A percentile compares a stretch with the other conserved stretches of the same genome.
Evolutionary conservation across 2,113 vertebrate species (phyloP).

Genomic region (Toxotes jaculatrix): DNA sequence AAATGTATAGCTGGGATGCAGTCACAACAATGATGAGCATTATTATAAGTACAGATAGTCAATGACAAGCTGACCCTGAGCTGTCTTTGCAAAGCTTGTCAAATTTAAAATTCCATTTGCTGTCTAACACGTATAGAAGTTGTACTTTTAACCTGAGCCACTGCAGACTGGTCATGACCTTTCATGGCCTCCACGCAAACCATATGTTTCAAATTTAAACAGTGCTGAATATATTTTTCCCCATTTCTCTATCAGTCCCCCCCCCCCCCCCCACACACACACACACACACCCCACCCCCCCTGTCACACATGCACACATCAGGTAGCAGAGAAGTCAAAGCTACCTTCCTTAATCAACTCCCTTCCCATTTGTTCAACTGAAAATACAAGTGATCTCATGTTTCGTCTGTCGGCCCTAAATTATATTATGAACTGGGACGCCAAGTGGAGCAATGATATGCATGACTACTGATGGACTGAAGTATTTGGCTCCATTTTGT

Average conservation of each 20-base stretch:
- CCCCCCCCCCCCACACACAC: conserved; percentile 9
- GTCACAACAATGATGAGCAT: background rate
- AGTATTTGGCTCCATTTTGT: conserved; percentile 61
- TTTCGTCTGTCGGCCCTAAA: conserved; percentile 50
- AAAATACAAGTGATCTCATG: conserved; percentile 76
- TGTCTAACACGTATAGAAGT: background rate
- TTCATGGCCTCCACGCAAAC: conserved; percentile 25
- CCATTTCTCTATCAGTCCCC: conserved; percentile 43
- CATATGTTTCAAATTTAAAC: conserved; percentile 72
- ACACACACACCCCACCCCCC: no score
- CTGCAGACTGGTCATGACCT: conserved; percentile 35
- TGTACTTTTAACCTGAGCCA: conserved; percentile 23
- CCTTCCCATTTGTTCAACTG: conserved; percentile 52
- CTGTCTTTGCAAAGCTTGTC: conserved; percentile 12
- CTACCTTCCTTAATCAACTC: conserved; percentile 56
- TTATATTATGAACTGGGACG: conserved; percentile 61
- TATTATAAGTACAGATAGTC: background rate
- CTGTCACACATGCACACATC: conserved; percentile 61
- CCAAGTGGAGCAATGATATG: conserved; percentile 74
- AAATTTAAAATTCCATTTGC: conserved; percentile 36
- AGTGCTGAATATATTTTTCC: conserved; percentile 22
- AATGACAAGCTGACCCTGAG: background rate
- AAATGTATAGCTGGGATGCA: background rate
- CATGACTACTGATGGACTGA: conserved; percentile 65
- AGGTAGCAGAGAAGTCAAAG: conserved; percentile 54